Base-by-base conservation (phyloP, 2,113 vertebrate genomes). In the Willisornis vidua region DNA sequence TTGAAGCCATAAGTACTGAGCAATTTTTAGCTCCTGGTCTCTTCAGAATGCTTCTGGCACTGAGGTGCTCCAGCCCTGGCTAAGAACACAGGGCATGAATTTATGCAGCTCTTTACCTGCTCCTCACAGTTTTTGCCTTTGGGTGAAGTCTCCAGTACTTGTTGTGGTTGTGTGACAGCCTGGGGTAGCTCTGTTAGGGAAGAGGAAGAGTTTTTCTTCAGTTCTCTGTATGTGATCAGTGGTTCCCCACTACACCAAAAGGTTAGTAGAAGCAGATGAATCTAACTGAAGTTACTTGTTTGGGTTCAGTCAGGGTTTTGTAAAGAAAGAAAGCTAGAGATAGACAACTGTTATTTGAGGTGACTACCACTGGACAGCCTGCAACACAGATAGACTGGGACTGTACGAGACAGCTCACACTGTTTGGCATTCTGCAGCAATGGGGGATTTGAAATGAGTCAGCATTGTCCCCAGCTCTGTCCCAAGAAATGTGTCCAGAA, bases 381-480 rank as follows among this genome's bases (percentile, higher is more conserved):
- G 37, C 68, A 77, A 35, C 46, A 77, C 49, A 35, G 26, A 18
- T 28, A 19, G 39, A 4, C 46, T 77, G 72, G 62, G 31, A 12
- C 55, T 59, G n/a, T 46, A 26, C 55, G 43, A 51, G 33, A 14
- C 46, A 77, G 2, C 17, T 52, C 7, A 7, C 0, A 0, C 31
- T 37, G 7, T n/a, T 43, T 2, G 5, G 43, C 65, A 26, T 77
- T 90, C 67, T 92, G 61, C 26, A 63, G 52, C 43, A 57, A 4
- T 25, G 33, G 55, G 43, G 45, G 16, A 33, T 77, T 16, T 83
- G 61, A 86, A 76, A 35, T 78, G 76, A 59, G 39, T 89, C 72
- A 92, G 75, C 72, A 22, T 55, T 59, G 79, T 76, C 67, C 61
- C 57, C 37, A 16, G 58, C 57, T 88, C 41, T 68, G 62, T 39